Base-by-base conservation (phyloP, 2,113 vertebrate genomes). In the Nothobranchius kuhntae region DNA sequence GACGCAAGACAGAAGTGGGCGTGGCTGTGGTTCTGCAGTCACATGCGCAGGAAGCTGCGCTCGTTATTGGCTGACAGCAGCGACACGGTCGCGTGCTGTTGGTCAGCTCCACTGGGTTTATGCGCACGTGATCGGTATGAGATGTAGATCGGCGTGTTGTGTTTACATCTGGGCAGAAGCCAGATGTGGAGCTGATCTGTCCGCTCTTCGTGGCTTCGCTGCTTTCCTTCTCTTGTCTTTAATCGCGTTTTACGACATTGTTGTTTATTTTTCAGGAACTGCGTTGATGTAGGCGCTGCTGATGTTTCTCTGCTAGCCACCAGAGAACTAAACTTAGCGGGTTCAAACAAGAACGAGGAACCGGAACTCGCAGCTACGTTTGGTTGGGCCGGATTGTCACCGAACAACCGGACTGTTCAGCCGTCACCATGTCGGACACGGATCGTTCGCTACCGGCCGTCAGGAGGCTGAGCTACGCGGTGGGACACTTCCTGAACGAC, bases 401-500 rank as follows among this genome's bases (percentile, higher is more conserved):
- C 4, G 50, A n/a, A 51, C 4, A 9, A 7, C n/a, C 15, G 50
- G 3, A 6, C 14, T 14, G 13, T 35, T 53, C 30, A 57, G 15
- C 4, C 30, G 30, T 0, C 0, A 30, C 2, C 30, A 92, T 92
- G 89, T 52, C 81, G 21, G 59, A 86, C 40, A n/a, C 45, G 0
- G 50, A 62, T 44, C 58, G 54, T 5, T 60, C 82, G 6, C 83
- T 96, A 58, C 56, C 92, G 0, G 40, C 78, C 15, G 46, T 42
- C 13, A 61, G 75, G 47, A 91, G 87, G 35, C 75, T 97, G 63
- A 93, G 95, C 86, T 98, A 94, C 52, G 93, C 96, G 0, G 92
- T 87, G 50, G 96, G 96, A n/a, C 96, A 98, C 84, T 95, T 96
- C 81, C 91, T 97, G 0, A 98, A 98, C 73, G 96, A 98, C 77